Percentiles rank a stretch among this genome's conserved stretches.
These are phyloP conservation scores for Temnothorax curvispinosus DNA, from an alignment of 1,140 invertebrate genomes.

Conservation along the genomic window DNA sequence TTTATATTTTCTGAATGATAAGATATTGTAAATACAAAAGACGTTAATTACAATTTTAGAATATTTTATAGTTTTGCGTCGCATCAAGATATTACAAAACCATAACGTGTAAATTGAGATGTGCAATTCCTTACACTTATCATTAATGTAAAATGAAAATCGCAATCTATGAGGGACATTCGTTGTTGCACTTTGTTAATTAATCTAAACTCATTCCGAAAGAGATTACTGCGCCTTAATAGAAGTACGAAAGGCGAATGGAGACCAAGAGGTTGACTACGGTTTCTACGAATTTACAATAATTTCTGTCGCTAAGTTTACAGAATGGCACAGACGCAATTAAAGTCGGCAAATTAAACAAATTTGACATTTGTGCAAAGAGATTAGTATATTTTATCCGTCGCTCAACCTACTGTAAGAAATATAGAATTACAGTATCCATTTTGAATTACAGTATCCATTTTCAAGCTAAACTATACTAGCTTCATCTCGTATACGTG, in stretches of 20 bases:
- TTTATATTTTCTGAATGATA: neutral
- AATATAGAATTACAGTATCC: neutral
- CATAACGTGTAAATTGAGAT: neutral
- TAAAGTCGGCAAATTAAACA: conserved; percentile 18
- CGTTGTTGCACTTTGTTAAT: conserved; percentile 38
- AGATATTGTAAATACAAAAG: neutral
- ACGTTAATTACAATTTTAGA: neutral
- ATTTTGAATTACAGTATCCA: conserved; percentile 6
- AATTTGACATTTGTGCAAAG: conserved; percentile 21
- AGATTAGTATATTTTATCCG: conserved; percentile 28
- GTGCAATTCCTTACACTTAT: neutral
- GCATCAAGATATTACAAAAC: neutral
- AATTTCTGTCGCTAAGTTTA: conserved; percentile 4
- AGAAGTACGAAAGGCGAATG: neutral
- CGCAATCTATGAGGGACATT: neutral
- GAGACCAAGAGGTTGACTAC: neutral
- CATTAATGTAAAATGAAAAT: neutral
- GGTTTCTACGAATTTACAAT: conserved; percentile 43
- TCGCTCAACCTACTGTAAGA: neutral
- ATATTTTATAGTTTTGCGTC: neutral
- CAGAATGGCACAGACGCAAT: conserved; percentile 1
- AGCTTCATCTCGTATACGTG: neutral
- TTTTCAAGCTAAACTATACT: neutral
- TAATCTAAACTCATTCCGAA: conserved; percentile 24
- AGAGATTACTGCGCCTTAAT: conserved; percentile 44